Conservation (phyloP, 2,888 invertebrate species). For the Rhagonycha fulva region DNA sequence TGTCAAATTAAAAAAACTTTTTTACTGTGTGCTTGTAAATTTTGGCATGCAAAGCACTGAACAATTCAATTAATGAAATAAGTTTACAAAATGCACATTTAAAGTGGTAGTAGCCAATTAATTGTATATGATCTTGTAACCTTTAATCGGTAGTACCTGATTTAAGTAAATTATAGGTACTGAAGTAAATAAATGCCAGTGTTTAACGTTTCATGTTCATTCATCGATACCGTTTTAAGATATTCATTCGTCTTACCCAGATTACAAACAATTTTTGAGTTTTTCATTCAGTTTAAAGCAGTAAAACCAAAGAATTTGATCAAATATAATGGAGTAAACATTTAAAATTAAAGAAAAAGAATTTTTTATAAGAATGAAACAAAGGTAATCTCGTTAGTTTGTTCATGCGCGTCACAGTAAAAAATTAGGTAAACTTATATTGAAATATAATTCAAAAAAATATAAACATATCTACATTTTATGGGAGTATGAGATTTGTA, state of each 20-base stretch:
- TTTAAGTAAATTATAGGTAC: slow-evolving; percentile 46
- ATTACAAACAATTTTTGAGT: neutral
- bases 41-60: neutral
- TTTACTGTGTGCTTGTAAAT: neutral
- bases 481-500: too few relatives aligned
- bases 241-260: neutral
- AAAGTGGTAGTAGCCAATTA: slow-evolving; percentile 22
- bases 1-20: neutral
- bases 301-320: neutral
- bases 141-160: slow-evolving; percentile 34
- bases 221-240: slow-evolving; percentile 32
- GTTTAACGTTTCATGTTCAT: slow-evolving; percentile 50
- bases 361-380: too few relatives aligned
- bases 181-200: slow-evolving; percentile 51
- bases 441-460: too few relatives aligned
- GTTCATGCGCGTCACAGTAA: too few relatives aligned
- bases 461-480: too few relatives aligned
- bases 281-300: neutral
- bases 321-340: too few relatives aligned
- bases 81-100: neutral
- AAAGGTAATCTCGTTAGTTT: too few relatives aligned
- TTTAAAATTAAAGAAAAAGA: too few relatives aligned
- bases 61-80: neutral
- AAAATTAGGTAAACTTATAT: too few relatives aligned
- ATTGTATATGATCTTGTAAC: slow-evolving; percentile 32